Conservation (phyloP, 2,797 vertebrate species). For the Fistularia tabacaria region DNA sequence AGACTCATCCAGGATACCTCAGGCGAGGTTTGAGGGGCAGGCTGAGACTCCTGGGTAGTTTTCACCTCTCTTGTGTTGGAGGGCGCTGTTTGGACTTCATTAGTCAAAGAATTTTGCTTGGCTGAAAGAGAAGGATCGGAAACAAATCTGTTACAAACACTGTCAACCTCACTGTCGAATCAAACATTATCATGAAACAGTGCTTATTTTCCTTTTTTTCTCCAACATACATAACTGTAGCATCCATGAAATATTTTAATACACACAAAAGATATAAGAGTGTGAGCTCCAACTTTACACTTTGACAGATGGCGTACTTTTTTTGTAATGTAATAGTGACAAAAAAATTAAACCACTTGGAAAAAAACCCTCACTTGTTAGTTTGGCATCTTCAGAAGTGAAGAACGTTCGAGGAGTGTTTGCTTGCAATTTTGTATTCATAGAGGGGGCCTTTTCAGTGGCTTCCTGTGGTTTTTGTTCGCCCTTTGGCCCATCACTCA, state of each 20-base stretch:
- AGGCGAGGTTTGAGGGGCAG: constrained; percentile 34
- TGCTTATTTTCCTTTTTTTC: too few species aligned
- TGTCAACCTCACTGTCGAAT: constrained; percentile 29
- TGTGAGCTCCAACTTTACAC: too few species aligned
- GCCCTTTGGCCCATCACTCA: constrained; percentile 32
- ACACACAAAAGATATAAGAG: too few species aligned
- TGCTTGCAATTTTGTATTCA: constrained; percentile 69
- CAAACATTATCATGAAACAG: too few species aligned
- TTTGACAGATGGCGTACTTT: too few species aligned
- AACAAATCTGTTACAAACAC: constrained; percentile 26
- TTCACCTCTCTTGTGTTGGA: constrained; percentile 29
- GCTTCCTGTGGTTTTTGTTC: constrained; percentile 38
- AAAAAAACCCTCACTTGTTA: constrained; percentile 54
- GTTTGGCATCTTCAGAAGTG: constrained; percentile 20
- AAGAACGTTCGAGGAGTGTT: constrained; percentile 50
- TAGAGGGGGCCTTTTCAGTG: constrained; percentile 8
- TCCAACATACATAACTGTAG: too few species aligned
- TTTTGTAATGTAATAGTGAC: too few species aligned
- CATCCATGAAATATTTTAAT: too few species aligned
- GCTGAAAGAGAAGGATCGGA: constrained; percentile 24
- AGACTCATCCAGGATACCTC: constrained; percentile 87
- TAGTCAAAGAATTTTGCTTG: constrained; percentile 22
- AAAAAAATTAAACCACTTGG: neutral
- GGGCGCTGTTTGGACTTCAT: constrained; percentile 18
- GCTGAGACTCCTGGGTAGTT: constrained; percentile 40